A percentile compares a stretch with the other conserved stretches of the same genome.
These are phyloP conservation scores for Gnathonemus echidnorhynchus DNA, from an alignment of 2,113 vertebrate genomes.

Conservation along the genomic window DNA sequence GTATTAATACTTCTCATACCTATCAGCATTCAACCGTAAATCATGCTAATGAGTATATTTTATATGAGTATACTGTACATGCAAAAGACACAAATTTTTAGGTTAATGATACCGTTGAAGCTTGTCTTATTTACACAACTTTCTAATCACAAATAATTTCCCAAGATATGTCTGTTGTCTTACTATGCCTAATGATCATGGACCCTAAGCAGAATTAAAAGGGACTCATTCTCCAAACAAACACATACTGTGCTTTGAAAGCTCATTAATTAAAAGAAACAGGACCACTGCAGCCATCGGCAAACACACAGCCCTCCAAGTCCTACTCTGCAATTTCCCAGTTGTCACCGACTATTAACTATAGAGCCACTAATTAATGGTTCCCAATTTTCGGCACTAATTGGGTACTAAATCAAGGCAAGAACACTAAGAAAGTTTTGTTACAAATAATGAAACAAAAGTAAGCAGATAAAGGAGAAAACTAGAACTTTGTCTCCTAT, in stretches of 20 bases:
- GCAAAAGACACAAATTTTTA: not conserved
- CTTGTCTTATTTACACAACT: not conserved
- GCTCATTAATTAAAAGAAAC: conserved; percentile 24
- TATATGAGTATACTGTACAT: not conserved
- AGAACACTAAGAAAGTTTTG: not conserved
- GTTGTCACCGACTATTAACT: conserved; percentile 13
- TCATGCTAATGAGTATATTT: not conserved
- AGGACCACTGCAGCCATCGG: conserved; percentile 9
- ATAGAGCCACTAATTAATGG: conserved; percentile 24
- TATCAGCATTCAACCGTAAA: not conserved
- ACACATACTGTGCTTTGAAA: conserved; percentile 17
- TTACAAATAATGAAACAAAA: not conserved
- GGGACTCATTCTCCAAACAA: not conserved
- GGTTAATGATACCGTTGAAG: not conserved
- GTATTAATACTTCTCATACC: not conserved
- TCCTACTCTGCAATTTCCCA: conserved; percentile 11
- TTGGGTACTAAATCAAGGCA: conserved; percentile 20
- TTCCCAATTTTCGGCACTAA: conserved; percentile 20
- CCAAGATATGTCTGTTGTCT: not conserved
- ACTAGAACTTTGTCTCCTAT: not conserved
- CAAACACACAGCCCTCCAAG: conserved; percentile 17
- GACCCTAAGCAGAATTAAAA: not conserved
- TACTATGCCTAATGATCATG: not conserved
- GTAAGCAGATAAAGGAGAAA: not conserved
- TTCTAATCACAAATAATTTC: not conserved